Conservation (phyloP, 2,888 invertebrate species). For the Ommatoiulus sabulosus region DNA sequence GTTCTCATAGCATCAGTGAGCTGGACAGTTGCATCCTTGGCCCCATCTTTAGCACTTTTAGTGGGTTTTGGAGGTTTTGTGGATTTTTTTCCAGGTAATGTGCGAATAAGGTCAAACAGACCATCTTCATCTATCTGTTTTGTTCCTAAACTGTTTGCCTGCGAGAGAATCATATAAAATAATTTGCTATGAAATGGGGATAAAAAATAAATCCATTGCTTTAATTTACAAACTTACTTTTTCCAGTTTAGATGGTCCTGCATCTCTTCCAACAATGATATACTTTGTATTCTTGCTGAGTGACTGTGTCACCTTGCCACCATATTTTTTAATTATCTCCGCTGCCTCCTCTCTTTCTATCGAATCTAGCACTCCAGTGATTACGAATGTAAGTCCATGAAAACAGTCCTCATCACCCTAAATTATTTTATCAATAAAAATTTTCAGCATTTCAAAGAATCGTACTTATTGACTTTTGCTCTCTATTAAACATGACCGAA, state of each 20-base stretch:
- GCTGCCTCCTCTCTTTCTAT: slow-evolving; percentile 84
- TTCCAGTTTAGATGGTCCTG: slow-evolving; percentile 85
- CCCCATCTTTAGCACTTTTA: neutral
- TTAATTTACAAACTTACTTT: slow-evolving; percentile 71
- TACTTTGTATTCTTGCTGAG: slow-evolving; percentile 86
- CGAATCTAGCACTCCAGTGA: slow-evolving; percentile 90
- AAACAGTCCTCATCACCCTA: slow-evolving; percentile 68
- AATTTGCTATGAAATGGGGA: neutral
- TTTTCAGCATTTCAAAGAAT: neutral
- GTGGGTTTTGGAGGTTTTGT: neutral
- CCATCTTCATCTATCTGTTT: slow-evolving; percentile 84
- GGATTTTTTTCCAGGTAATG: slow-evolving; percentile 55
- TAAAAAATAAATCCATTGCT: slow-evolving; percentile 3
- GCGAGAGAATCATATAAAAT: slow-evolving; percentile 51
- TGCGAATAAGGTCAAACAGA: slow-evolving; percentile 81
- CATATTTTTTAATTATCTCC: slow-evolving; percentile 80
- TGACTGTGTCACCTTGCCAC: slow-evolving; percentile 80
- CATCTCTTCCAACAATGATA: slow-evolving; percentile 85
- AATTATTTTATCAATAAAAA: slow-evolving; percentile 9
- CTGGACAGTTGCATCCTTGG: neutral
- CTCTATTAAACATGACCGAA: no score
- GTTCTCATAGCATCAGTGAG: neutral
- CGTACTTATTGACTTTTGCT: no score
- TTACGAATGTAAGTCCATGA: slow-evolving; percentile 68
- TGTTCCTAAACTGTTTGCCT: slow-evolving; percentile 73